Conservation (phyloP, 2,113 vertebrate genomes). For the Polyodon spathula region DNA sequence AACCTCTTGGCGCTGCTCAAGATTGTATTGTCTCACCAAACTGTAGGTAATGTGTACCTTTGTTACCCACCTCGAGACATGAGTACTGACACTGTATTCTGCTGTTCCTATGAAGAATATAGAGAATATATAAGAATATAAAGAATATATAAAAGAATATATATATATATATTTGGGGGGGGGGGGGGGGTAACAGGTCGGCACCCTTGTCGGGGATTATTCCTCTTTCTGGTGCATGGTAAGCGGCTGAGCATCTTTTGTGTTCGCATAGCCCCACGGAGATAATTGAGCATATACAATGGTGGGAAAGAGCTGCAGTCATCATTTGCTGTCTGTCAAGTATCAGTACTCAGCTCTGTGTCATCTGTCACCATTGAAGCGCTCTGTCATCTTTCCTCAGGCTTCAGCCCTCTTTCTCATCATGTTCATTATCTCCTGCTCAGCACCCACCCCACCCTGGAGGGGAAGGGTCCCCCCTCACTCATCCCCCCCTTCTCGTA, state of each 20-base stretch:
- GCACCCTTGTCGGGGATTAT: conserved; percentile 13
- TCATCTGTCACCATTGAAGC: conserved; percentile 89
- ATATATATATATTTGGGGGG: conserved; percentile 33
- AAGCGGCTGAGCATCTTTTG: conserved; percentile 49
- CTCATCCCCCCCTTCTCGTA: conserved; percentile 40
- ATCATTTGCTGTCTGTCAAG: conserved; percentile 85
- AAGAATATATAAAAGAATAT: conserved; percentile 24
- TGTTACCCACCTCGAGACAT: conserved; percentile 39
- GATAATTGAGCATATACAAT: conserved; percentile 83
- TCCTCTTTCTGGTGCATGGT: conserved; percentile 36
- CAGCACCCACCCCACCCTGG: conserved; percentile 46
- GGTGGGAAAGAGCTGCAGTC: conserved; percentile 70
- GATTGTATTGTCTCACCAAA: not conserved
- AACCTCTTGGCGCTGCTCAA: not conserved
- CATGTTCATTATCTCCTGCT: conserved; percentile 86
- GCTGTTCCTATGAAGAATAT: conserved; percentile 27
- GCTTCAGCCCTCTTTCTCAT: conserved; percentile 74
- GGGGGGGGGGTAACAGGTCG: conserved; percentile 34
- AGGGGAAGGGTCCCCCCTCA: conserved; percentile 42
- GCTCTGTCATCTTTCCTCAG: conserved; percentile 74
- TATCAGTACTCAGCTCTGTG: conserved; percentile 75
- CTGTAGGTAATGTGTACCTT: conserved; percentile 25
- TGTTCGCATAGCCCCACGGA: conserved; percentile 59
- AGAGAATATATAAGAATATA: not conserved
- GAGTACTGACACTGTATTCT: conserved; percentile 46